Conservation (phyloP, 1,140 invertebrate species). For the Temnothorax longispinosus region DNA sequence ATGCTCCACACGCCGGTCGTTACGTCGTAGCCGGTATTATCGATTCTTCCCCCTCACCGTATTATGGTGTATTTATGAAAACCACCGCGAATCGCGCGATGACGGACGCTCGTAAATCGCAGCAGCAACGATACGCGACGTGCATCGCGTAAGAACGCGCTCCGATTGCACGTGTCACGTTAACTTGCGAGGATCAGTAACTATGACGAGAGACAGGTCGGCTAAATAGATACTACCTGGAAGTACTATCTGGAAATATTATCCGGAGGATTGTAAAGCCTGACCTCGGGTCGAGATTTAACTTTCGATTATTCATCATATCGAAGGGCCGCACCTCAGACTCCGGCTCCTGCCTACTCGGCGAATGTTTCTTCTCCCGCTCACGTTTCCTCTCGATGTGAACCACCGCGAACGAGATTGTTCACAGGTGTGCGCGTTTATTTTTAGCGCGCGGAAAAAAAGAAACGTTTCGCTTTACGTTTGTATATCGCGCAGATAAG, state of each 20-base stretch:
- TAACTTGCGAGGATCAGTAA: background rate
- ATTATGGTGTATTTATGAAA: slow-evolving; percentile 9
- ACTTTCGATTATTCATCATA: slow-evolving; percentile 50
- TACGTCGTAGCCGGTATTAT: background rate
- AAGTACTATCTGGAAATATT: background rate
- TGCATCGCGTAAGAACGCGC: background rate
- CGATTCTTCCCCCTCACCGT: background rate
- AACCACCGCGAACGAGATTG: background rate
- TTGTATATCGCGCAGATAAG: background rate
- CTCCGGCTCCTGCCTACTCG: background rate
- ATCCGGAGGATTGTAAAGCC: slow-evolving; percentile 43
- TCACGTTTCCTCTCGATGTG: background rate
- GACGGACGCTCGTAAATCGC: background rate
- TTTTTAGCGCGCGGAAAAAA: slow-evolving; percentile 1
- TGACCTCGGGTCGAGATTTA: slow-evolving; percentile 54
- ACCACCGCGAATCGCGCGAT: background rate
- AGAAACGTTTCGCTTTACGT: slow-evolving; percentile 4
- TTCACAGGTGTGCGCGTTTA: slow-evolving; percentile 28
- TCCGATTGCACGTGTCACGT: slow-evolving; percentile 2
- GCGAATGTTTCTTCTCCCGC: slow-evolving; percentile 6
- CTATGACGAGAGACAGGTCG: background rate
- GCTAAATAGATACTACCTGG: background rate
- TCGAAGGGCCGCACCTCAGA: slow-evolving; percentile 41
- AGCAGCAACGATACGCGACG: background rate
- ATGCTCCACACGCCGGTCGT: background rate